phyloP scores from a whole-genome alignment of 2,888 invertebrate genomes.

The Coecobrya sp. region DNA sequence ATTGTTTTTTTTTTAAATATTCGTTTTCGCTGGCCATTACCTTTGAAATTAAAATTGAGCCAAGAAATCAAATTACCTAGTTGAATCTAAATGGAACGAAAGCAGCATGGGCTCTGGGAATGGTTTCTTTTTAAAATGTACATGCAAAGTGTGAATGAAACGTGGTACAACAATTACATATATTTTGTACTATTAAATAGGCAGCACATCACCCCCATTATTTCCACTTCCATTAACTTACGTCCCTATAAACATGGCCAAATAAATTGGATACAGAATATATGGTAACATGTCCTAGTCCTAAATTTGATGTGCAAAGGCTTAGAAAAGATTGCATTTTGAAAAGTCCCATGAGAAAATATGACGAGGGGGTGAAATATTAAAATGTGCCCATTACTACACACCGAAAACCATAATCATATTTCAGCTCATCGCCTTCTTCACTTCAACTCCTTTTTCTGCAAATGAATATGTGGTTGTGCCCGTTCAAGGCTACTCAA shows the following conservation, averaged over 20 bases:
- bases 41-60: too few relatives aligned
- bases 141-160: background rate
- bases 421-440: constrained; percentile 3
- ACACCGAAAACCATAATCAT: constrained; percentile 2
- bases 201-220: background rate
- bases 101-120: constrained; percentile 36
- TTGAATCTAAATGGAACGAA: background rate
- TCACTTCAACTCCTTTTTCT: background rate
- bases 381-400: background rate
- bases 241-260: background rate
- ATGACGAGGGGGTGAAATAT: background rate
- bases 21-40: background rate
- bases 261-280: background rate
- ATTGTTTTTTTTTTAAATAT: background rate
- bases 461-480: constrained; percentile 2
- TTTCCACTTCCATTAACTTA: background rate
- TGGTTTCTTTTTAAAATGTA: constrained; percentile 55
- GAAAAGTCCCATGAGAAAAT: background rate
- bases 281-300: background rate
- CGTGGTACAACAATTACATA: background rate
- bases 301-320: background rate
- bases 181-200: background rate
- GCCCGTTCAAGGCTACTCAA: constrained; percentile 74
- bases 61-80: too few relatives aligned
- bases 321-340: background rate